Evolutionary conservation across 2,797 vertebrate genomes (phyloP).

Genomic region (Tenualosa thibaudeaui): DNA sequence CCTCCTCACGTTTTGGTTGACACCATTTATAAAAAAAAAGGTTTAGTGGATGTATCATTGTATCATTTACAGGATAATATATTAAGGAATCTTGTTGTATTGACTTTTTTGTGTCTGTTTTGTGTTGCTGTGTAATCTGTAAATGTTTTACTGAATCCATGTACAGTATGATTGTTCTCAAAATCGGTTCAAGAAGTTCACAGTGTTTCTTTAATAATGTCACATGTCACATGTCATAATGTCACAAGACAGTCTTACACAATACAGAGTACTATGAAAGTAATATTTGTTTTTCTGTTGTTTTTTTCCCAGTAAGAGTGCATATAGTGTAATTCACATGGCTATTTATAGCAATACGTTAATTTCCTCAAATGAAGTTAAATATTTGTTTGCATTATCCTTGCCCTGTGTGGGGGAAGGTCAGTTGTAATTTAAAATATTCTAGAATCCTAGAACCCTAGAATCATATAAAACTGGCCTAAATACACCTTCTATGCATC

Average conservation of each 20-base stretch:
- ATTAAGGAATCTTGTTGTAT: background rate
- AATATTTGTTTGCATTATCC: background rate
- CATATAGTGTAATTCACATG: background rate
- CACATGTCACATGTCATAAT: no score
- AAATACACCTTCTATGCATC: no score
- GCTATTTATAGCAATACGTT: background rate
- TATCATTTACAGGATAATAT: background rate
- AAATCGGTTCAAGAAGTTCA: background rate
- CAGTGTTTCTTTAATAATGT: background rate
- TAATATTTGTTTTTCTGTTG: background rate
- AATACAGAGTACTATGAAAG: background rate
- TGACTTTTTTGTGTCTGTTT: background rate
- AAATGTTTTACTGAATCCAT: background rate
- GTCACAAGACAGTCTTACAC: background rate
- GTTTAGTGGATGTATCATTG: no score
- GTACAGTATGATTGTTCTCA: background rate
- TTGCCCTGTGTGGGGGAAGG: background rate
- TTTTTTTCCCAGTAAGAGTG: background rate
- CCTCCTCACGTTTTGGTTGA: background rate
- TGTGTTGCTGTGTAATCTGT: background rate
- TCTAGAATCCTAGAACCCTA: no score
- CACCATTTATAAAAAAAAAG: background rate
- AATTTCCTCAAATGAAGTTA: slow-evolving; percentile 6
- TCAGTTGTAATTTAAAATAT: background rate
- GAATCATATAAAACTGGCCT: background rate